Base-by-base conservation (phyloP, 1,140 invertebrate species). In the Apis cerana region DNA sequence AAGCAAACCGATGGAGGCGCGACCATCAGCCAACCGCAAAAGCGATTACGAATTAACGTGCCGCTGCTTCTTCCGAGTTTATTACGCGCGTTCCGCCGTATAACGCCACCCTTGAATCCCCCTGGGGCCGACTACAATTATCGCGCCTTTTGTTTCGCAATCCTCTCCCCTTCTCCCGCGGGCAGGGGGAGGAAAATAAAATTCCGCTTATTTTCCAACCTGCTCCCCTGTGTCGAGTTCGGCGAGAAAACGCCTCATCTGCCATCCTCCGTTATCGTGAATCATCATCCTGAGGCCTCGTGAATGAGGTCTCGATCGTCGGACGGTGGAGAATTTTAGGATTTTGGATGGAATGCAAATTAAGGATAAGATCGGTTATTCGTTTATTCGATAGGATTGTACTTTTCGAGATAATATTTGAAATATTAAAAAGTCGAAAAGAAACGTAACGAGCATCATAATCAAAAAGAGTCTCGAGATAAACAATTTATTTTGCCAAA, bases 11-110 rank as follows among this genome's bases (percentile, higher is more conserved):
- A 91, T 89, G 82, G 79, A 90, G 78, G 85, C 81, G 85, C 88
- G 87, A 75, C 88, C 90, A 89, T 90, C 89, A 86, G 83, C 85
- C 85, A 88, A 91, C 91, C 91, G 75, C 91, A 84, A 88, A 91
- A 92, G 88, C 91, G 88, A 92, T 93, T 92, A 92, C 92, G 91
- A 93, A 93, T 93, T 92, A 93, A 93, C 92, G 91, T 82, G 75
- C 77, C 89, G 82, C 86, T 92, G 89, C 88, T 92, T 90, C 88
- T 92, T 92, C 33, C 83, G 86, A 87, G 88, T 89, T 91, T 88
- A 89, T 91, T 92, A 92, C 92, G 91, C 91, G 90, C 91, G 86
- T 64, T 15, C 83, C 67, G 59, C 58, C 62, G 48, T 80, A 69
- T 64, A 68, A 65, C 65, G 33, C 43, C 71, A 62, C 54, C 79